Base-by-base conservation (phyloP, 2,797 vertebrate genomes). In the Salmo trutta region DNA sequence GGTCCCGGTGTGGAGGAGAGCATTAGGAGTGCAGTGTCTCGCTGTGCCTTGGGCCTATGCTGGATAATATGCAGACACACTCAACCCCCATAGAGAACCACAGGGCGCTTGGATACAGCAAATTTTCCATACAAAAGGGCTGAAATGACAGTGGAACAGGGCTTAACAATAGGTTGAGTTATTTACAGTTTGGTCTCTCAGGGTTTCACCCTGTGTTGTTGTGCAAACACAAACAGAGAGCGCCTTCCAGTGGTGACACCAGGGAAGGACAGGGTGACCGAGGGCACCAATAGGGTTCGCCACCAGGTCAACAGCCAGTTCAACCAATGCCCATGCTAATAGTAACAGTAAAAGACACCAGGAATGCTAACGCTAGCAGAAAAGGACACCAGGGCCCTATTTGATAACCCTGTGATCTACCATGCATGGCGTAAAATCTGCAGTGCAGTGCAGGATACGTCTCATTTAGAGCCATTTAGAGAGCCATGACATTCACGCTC, bases 141-240 rank as follows among this genome's bases (percentile, higher is more conserved):
- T 71, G 70, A 24, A 51, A 51, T 4, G 47, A 17, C 21, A 47
- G 68, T 17, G 41, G 69, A 15, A 41, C 33, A 15, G 69, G 69
- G 19, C n/a, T 53, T 52, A 29, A 51, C 70, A 71, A 53, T 27
- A 15, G 41, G 21, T 17, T 66, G 41, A 5, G 64, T 14, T 66
- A 31, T 70, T 24, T 68, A 68, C n/a, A 51, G 59, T 54, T 14
- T 36, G 51, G 54, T 21, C 36, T 17, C 10, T 17, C 10, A 31
- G 27, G 17, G 27, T 27, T 27, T 47, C 21, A n/a, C 15, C 5
- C n/a, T 14, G n/a, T 17, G 21, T 51, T 36, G 69, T 41, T 77
- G 75, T 78, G 52, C 71, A 72, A 87, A 85, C 71, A 78, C 82
- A 86, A 82, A 88, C 81, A 84, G 59, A 77, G 65, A 73, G 81